phyloP scores from a whole-genome alignment of 2,113 vertebrate species.

The Tympanuchus pallidicinctus region DNA sequence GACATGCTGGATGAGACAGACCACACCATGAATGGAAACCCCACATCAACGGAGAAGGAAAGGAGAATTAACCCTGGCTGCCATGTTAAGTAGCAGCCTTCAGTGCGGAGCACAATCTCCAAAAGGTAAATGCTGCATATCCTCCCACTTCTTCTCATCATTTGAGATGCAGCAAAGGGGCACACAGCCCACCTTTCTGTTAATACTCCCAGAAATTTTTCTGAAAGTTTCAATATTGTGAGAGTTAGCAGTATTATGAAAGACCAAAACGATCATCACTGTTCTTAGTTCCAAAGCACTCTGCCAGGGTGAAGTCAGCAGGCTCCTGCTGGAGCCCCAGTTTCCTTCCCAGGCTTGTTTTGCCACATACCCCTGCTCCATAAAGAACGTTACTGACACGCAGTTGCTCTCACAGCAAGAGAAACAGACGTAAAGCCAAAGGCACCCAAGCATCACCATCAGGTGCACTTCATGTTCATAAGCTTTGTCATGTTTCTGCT shows the following conservation, averaged over 20 bases:
- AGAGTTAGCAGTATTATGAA: background rate
- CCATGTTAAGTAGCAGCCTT: background rate
- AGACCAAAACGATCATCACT: background rate
- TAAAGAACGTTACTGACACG: background rate
- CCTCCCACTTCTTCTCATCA: fast-evolving
- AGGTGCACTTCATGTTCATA: background rate
- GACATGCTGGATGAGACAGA: background rate
- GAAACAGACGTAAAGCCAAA: background rate
- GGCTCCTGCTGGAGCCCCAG: background rate
- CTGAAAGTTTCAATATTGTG: background rate
- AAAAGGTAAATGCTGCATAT: background rate
- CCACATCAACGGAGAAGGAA: background rate
- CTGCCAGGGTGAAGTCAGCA: background rate
- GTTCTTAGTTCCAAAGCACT: background rate
- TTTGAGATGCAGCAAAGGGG: background rate
- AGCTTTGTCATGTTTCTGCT: background rate
- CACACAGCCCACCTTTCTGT: background rate
- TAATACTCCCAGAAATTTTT: background rate
- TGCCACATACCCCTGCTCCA: background rate
- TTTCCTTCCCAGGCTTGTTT: background rate
- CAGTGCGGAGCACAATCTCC: background rate
- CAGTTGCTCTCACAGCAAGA: background rate
- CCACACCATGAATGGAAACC: background rate
- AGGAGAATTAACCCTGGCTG: background rate
- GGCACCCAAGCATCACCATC: background rate